These are phyloP conservation scores for Andrena minutula DNA, from an alignment of 2,888 invertebrate genomes.

Conservation along the genomic window DNA sequence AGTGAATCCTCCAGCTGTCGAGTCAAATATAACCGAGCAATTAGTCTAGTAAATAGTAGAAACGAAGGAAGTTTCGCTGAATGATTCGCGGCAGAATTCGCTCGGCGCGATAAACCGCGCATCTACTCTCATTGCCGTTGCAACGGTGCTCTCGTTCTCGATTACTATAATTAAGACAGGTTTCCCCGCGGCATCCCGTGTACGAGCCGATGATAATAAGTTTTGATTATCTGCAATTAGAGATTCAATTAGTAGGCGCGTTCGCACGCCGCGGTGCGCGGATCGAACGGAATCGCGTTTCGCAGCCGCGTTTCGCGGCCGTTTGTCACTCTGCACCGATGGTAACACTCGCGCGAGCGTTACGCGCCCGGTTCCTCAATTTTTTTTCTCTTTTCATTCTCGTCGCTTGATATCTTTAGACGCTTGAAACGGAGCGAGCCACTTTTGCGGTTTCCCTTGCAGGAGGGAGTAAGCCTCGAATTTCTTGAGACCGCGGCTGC, in stretches of 20 bases:
- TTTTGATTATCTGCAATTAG: constrained; percentile 32
- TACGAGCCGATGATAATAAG: constrained; percentile 14
- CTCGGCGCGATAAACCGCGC: constrained; percentile 15
- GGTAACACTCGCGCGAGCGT: constrained; percentile 7
- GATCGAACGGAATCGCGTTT: neutral
- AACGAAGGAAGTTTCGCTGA: neutral
- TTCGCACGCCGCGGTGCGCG: neutral
- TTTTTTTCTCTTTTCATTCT: constrained; percentile 10
- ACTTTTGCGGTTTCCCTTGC: constrained; percentile 48
- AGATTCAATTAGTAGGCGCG: constrained; percentile 29
- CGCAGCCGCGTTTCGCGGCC: neutral
- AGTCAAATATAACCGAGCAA: neutral
- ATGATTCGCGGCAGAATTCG: constrained; percentile 15
- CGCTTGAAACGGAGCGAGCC: constrained; percentile 47
- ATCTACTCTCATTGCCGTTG: neutral
- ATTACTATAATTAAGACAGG: constrained; percentile 38
- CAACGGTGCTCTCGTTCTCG: neutral
- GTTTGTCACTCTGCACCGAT: neutral
- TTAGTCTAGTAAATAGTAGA: neutral
- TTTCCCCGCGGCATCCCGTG: neutral
- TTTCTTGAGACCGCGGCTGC: constrained; percentile 1
- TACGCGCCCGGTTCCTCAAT: neutral
- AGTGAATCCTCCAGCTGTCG: neutral
- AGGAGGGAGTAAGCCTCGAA: constrained; percentile 9
- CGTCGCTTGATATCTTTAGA: constrained; percentile 56